Evolutionary conservation across 92 coral and sea anemone species (phyloP), one percentile per base, ranked within the genome.

Genomic region (Epizoanthus fatuus): DNA sequence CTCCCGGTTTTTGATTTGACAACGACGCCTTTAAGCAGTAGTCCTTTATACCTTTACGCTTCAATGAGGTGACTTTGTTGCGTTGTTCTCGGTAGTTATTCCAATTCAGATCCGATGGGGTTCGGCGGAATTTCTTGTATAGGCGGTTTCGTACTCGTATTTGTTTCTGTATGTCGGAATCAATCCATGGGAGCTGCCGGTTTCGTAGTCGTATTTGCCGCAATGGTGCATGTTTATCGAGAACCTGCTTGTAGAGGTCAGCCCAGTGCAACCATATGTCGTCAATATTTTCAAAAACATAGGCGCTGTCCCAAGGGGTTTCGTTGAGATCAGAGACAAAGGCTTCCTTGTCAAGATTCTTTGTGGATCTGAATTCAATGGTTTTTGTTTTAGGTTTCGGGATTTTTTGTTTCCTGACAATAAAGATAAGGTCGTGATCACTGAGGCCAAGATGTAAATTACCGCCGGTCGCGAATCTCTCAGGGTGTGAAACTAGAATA

Each of bases 401-500:
- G 25, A 76, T 13, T 25, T 37, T 76, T 78, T 86, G 85, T 66
- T 76, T 86, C 56, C 86, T 56, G 16, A 84, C 86, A 69, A 82
- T 54, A 44, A 71, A 88, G 19, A 88, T 57, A 2, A 88, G 69
- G 55, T 88, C 88, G 47, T 88, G 93, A 52, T 79, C 93, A 3
- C 37, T 59, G 70, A 84, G 29, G 2, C 89, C 93, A 25, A 89
- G 53, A 32, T 79, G 86, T 25, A 89, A 70, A 79, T 40, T 84
- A 37, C 90, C 93, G 58, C 93, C 72, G 29, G 17, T 57, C 5
- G 93, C 74, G 10, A 53, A 78, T 69, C 90, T 68, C 42, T 91
- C 89, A 13, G 78, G 89, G 60, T 91, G 94, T 66, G 91, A 87
- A 39, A 88, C 90, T 40, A 86, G 57, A 10, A 22, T 22, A 22